Evolutionary conservation across 2,888 invertebrate genomes (phyloP), one percentile per base, ranked within the genome.

Genomic region (Digitonthophagus gazella): DNA sequence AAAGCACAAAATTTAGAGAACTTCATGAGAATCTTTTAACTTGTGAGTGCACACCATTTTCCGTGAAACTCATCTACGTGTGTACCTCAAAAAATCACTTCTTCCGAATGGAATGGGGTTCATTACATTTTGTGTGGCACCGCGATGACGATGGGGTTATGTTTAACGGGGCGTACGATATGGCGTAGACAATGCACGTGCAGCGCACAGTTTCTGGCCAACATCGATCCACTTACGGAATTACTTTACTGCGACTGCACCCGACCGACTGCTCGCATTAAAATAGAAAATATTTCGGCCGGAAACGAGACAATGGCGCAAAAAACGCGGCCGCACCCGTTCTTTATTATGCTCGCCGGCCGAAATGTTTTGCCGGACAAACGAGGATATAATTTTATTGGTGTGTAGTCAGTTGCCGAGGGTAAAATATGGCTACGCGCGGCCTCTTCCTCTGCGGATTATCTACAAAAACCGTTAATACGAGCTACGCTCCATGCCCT

Each of bases 191-290:
- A 69, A 69, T 65, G 68, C 67, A 66, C 58, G 54, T 69, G 66
- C 68, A 66, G 58, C 18, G 22, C 63, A 57, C 19, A 61, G 61
- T n/a, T 14, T 19, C n/a, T n/a, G 20, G 19, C 61, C 61, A 61
- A 20, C 65, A 69, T 69, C 65, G 68, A 69, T 69, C 68, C 68
- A 66, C 68, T 69, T 69, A 69, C 15, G 22, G 55, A 69, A 69
- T 69, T 69, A 69, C 68, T 69, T 66, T 55, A 61, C 57, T 57
- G 57, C 57, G 57, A 16, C 15, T 57, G 15, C 18, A 20, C 19
- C 20, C 20, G 61, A 20, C 61, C 19, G 61, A 19, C 19, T 20
- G 61, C 61, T 66, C 65, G 65, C 68, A 61, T 69, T 69, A 66
- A 69, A 69, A 63, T 61, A 11, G 65, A 65, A 65, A 69, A 69